Conservation (phyloP, 1,140 invertebrate species). For the Heliconius nattereri region DNA sequence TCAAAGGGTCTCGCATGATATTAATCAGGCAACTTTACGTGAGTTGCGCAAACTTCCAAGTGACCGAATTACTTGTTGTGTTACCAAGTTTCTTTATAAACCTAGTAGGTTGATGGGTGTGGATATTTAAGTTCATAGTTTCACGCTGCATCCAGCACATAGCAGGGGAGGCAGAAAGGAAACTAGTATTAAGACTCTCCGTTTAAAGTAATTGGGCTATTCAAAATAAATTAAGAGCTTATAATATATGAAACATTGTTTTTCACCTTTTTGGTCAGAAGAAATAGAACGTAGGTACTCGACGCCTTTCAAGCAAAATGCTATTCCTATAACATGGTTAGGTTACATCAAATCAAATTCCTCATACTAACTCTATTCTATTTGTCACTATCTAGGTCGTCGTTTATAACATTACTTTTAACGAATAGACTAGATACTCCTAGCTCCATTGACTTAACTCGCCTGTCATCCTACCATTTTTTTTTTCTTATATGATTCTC, state of each 20-base stretch:
- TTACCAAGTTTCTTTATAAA: background rate
- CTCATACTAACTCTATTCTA: conserved; percentile 2
- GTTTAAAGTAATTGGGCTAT: background rate
- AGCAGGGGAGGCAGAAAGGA: background rate
- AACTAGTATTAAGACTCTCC: background rate
- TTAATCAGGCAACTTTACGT: conserved; percentile 22
- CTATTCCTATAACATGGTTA: background rate
- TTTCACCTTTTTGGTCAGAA: background rate
- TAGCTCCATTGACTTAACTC: background rate
- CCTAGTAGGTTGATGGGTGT: no score
- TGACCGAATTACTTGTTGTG: conserved; percentile 3
- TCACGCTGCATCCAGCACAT: background rate
- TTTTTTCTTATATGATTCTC: no score
- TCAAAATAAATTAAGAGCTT: no score
- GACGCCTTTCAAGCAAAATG: background rate
- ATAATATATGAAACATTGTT: no score
- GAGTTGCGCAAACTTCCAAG: conserved; percentile 12
- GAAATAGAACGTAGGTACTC: background rate
- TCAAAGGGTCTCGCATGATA: conserved; percentile 31
- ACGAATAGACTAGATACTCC: background rate
- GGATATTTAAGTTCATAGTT: background rate
- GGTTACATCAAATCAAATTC: background rate
- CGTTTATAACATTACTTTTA: background rate
- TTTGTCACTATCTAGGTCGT: background rate
- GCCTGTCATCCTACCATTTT: background rate